Evolutionary conservation across 2,113 vertebrate species (phyloP).

Genomic region (Oryzias woworae): DNA sequence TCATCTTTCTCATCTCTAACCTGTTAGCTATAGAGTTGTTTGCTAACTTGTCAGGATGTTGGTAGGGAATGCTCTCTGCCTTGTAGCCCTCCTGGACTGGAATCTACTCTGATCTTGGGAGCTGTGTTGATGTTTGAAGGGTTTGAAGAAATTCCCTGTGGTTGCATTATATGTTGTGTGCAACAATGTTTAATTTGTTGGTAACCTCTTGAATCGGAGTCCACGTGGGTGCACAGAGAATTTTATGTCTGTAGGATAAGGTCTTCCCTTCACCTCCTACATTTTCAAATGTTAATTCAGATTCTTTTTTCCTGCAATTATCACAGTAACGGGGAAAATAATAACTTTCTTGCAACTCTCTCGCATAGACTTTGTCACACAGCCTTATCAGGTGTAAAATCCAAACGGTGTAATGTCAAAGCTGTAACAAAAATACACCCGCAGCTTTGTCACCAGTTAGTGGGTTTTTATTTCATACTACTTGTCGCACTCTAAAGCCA

Average conservation of each 20-base stretch:
- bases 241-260: too few relatives aligned
- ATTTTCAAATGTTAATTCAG: too few relatives aligned
- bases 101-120: neutral
- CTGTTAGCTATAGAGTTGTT: neutral
- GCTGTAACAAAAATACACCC: constrained; percentile 60
- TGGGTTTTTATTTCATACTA: constrained; percentile 46
- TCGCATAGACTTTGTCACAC: constrained; percentile 24
- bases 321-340: neutral
- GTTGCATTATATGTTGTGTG: constrained; percentile 4
- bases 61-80: neutral
- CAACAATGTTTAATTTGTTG: neutral
- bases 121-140: neutral
- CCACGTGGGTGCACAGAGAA: too few relatives aligned
- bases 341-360: constrained; percentile 25
- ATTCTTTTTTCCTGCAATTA: too few relatives aligned
- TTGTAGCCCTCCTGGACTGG: too few relatives aligned
- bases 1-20: neutral
- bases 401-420: constrained; percentile 53
- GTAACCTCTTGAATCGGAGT: too few relatives aligned
- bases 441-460: constrained; percentile 61
- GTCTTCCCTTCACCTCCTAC: too few relatives aligned
- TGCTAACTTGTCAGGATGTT: neutral
- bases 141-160: neutral
- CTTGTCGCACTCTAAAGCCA: constrained; percentile 32
- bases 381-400: constrained; percentile 52